Evolutionary conservation across 2,113 vertebrate species (phyloP), one percentile per base, ranked within the genome.

Genomic region (Varanus komodoensis): DNA sequence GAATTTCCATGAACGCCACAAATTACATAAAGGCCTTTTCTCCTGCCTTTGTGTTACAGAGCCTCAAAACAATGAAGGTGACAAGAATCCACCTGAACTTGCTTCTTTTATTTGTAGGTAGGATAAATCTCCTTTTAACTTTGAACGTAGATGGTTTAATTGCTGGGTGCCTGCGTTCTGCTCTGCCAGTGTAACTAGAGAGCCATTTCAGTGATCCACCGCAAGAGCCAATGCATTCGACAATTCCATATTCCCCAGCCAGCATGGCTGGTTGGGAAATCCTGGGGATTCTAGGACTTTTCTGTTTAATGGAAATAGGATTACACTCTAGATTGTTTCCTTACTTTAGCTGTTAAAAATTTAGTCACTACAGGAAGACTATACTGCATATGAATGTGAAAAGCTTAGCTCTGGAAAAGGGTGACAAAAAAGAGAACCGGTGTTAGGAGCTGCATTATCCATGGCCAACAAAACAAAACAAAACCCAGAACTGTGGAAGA

Each of bases 91-190:
- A 23, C 54, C 54, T 82, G 78, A 90, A 73, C 12, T 2, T 61
- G 54, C 77, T 90, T 8, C 19, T 90, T 23, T 54, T 74, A 38
- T 32, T 82, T 32, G 38, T 73, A 34, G 89, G 89, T 90, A 90
- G 21, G 78, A 48, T 50, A 27, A 25, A 15, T n/a, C 27, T 74
- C 80, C 69, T 32, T 27, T 88, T 82, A 29, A 48, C 23, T 74
- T 80, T 88, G 67, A 74, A 29, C 34, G 23, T 32, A 27, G 29
- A 61, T 7, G 44, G 12, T 29, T n/a, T 78, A 75, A 54, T 2
- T 15, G 52, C 34, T 82, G 52, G 67, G 52, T 44, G 9, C n/a
- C 11, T 74, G 67, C 34, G 54, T n/a, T 89, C 50, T 15, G 6
- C 6, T 81, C 32, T 21, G 7, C 32, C 27, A 21, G 21, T 75